phyloP scores from a whole-genome alignment of 2,113 vertebrate species.

The Clarias macrocephalus region DNA sequence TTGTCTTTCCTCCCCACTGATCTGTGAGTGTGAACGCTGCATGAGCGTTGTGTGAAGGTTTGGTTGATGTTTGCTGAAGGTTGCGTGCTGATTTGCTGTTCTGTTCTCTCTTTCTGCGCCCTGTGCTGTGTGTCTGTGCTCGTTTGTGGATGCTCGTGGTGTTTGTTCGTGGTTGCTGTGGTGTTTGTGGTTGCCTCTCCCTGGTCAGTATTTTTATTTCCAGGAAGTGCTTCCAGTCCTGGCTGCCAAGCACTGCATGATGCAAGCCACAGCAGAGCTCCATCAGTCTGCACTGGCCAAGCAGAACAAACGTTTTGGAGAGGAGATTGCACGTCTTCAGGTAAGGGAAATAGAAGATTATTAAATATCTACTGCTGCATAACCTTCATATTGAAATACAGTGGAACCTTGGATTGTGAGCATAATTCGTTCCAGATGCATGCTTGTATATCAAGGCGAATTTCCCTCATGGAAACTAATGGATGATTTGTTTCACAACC shows the following conservation, averaged over 20 bases:
- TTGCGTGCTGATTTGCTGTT: conserved; percentile 85
- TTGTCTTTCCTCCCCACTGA: conserved; percentile 43
- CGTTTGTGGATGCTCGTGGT: conserved; percentile 81
- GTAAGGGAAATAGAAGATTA: conserved; percentile 62
- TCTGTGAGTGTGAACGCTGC: conserved; percentile 46
- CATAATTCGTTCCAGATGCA: too few relatives aligned
- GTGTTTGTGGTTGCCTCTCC: conserved; percentile 81
- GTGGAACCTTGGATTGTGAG: too few relatives aligned
- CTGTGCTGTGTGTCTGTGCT: conserved; percentile 74
- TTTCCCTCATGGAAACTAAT: too few relatives aligned
- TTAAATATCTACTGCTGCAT: background rate
- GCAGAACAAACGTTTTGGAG: conserved; percentile 96
- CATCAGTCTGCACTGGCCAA: conserved; percentile 91
- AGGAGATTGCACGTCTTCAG: conserved; percentile 95
- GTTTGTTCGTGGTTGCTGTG: conserved; percentile 77
- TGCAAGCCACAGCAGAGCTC: conserved; percentile 95
- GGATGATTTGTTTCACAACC: too few relatives aligned
- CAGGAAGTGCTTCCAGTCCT: conserved; percentile 98
- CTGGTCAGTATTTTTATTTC: conserved; percentile 99
- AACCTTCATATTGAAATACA: background rate
- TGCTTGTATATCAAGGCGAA: too few relatives aligned
- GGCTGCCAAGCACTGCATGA: conserved; percentile 97
- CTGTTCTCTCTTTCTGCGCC: conserved; percentile 79
- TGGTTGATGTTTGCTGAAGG: conserved; percentile 57
- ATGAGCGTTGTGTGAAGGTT: conserved; percentile 51